These are phyloP conservation scores for Cetonia aurata DNA, from an alignment of 2,888 invertebrate genomes.

Conservation along the genomic window DNA sequence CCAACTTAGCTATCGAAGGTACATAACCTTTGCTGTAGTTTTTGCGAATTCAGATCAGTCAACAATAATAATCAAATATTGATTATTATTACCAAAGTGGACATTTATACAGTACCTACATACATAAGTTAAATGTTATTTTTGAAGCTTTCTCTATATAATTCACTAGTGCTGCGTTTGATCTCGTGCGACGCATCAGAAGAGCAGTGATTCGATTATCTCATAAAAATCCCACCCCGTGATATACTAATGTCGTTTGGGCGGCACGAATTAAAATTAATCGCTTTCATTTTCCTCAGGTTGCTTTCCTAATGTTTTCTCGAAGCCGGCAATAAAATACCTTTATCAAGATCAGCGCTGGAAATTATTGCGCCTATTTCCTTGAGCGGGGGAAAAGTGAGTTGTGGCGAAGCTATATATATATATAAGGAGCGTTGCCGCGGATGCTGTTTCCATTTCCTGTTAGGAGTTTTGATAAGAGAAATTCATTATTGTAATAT, in stretches of 20 bases:
- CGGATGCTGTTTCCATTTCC: too few species aligned
- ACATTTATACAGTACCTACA: not conserved
- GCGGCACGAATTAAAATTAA: conserved; percentile 44
- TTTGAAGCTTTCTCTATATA: not conserved
- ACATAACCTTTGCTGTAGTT: not conserved
- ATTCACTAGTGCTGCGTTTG: not conserved
- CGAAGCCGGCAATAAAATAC: conserved; percentile 46
- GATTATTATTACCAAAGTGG: not conserved
- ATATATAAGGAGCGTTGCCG: too few species aligned
- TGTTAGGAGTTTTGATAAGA: too few species aligned
- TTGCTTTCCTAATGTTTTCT: conserved; percentile 45
- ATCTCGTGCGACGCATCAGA: not conserved
- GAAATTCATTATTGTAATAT: too few species aligned
- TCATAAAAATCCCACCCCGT: conserved; percentile 32
- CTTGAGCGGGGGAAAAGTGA: not conserved
- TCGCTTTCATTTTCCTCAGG: conserved; percentile 45
- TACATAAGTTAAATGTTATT: not conserved
- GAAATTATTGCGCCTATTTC: conserved; percentile 30
- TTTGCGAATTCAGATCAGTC: too few species aligned
- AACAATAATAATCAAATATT: not conserved
- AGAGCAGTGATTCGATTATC: conserved; percentile 28
- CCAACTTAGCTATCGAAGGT: conserved; percentile 65
- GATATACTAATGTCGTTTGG: conserved; percentile 39
- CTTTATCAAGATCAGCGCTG: conserved; percentile 47
- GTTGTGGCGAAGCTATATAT: too few species aligned